These are phyloP conservation scores for Drosophila nannoptera DNA, from an alignment of 1,140 invertebrate genomes.

Conservation along the genomic window DNA sequence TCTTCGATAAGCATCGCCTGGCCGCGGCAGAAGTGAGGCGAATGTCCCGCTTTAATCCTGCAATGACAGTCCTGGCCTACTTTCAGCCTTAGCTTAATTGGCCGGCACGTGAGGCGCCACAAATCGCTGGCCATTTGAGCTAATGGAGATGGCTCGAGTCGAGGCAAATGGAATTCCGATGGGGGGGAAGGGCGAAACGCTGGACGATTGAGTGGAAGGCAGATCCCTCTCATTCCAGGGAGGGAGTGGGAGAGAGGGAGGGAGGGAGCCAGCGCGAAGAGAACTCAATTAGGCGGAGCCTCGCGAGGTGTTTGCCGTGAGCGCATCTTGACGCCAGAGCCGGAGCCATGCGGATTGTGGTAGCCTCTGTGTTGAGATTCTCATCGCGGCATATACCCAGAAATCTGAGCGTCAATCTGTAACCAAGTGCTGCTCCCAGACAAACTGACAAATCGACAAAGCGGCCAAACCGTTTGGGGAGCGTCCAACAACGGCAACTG, in stretches of 20 bases:
- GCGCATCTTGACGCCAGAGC: conserved; percentile 24
- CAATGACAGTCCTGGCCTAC: too few species aligned
- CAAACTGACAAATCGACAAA: conserved; percentile 1
- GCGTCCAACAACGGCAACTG: conserved; percentile 30
- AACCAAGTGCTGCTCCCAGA: conserved; percentile 30
- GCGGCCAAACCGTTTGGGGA: conserved; percentile 12
- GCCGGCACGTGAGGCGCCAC: conserved; percentile 14
- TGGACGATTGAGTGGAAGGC: too few species aligned
- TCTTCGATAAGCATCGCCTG: conserved; percentile 45
- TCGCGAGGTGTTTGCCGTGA: background rate
- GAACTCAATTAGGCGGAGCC: conserved; percentile 1
- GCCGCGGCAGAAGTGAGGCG: conserved; percentile 8
- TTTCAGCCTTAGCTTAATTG: conserved; percentile 28
- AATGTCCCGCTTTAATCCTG: background rate
- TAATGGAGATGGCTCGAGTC: conserved; percentile 10
- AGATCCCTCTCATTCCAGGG: too few species aligned
- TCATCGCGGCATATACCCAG: conserved; percentile 19
- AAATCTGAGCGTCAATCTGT: conserved; percentile 37
- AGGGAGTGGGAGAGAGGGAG: background rate
- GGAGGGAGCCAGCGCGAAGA: background rate
- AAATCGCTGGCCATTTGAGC: conserved; percentile 6
- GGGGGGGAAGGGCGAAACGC: too few species aligned
- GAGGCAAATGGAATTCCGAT: background rate
- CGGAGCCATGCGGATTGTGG: conserved; percentile 6
- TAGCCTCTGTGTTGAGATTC: conserved; percentile 34